Evolutionary conservation across 2,888 invertebrate species (phyloP).

Genomic region (Pemphredon lugubris): DNA sequence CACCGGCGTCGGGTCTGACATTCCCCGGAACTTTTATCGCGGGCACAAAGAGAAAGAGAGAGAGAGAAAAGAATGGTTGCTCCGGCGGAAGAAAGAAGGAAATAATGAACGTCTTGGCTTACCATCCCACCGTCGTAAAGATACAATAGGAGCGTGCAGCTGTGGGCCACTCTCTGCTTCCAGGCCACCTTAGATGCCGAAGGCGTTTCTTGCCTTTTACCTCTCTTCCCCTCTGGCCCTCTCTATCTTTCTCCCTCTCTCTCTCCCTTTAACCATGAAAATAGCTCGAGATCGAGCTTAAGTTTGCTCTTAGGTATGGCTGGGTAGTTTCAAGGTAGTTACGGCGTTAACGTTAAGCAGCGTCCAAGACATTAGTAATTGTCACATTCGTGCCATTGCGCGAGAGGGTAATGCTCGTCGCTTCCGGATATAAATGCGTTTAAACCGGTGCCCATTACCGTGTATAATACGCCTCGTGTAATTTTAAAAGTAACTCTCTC

Average conservation of each 20-base stretch:
- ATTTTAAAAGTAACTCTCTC: too few relatives aligned
- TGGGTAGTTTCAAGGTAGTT: neutral
- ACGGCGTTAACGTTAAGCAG: neutral
- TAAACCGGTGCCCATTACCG: too few relatives aligned
- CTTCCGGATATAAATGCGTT: too few relatives aligned
- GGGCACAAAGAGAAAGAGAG: constrained; percentile 1
- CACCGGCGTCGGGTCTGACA: neutral
- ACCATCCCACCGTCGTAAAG: constrained; percentile 54
- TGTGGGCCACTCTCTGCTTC: constrained; percentile 44
- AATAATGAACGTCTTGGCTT: constrained; percentile 13
- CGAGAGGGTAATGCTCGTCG: neutral
- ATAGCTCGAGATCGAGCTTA: neutral
- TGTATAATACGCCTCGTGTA: too few relatives aligned
- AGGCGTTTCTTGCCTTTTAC: constrained; percentile 12
- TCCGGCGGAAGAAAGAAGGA: constrained; percentile 4
- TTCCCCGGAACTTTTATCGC: neutral
- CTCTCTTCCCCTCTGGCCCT: neutral
- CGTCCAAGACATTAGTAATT: neutral
- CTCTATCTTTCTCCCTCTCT: neutral
- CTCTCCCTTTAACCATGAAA: neutral
- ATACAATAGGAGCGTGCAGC: constrained; percentile 61
- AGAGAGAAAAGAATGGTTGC: neutral
- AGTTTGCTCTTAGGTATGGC: neutral
- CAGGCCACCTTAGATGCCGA: constrained; percentile 46
- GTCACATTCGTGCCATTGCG: neutral